Base-by-base conservation (phyloP, 2,888 invertebrate species). In the Timema podura region DNA sequence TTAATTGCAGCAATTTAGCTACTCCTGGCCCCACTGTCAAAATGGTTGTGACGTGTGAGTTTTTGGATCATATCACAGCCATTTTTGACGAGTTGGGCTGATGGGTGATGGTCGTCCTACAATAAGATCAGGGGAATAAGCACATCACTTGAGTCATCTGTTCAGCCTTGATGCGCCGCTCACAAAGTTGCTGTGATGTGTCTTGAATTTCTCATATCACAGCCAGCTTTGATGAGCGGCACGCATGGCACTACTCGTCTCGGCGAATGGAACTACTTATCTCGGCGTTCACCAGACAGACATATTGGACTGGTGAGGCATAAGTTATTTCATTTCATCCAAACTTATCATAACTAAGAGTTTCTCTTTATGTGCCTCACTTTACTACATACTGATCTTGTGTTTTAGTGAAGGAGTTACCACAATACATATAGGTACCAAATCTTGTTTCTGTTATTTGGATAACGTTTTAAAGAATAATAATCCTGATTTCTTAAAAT, bases 211-310 rank as follows among this genome's bases (percentile, higher is more conserved):
- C 59, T 85, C 93, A 93, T 94, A 95, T 95, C 94, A 94, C 95
- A 95, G 95, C 94, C 94, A 95, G 95, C 95, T 95, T 96, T 95
- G 94, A 94, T 94, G 94, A 95, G 93, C 93, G 91, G 78, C 82
- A 83, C 82, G 82, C 81, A 81, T 80, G 76, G 75, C 74, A 68
- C 11, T 76, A 71, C 68, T 67, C 71, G 67, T 64, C 65, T 10
- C 6, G 6, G 65, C 45, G 30, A n/a, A 16, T n/a, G 16, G 8
- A 44, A 30, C 7, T 16, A n/a, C n/a, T n/a, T n/a, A n/a, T n/a
- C n/a, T n/a, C n/a, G n/a, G n/a, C n/a, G n/a, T n/a, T n/a, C n/a
- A n/a, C n/a, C n/a, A n/a, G n/a, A n/a, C n/a, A n/a, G n/a, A n/a
- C n/a, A n/a, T n/a, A n/a, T n/a, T n/a, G n/a, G n/a, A n/a, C n/a